Evolutionary conservation across 2,113 vertebrate species (phyloP).

Genomic region (Scartelaos histophorus): DNA sequence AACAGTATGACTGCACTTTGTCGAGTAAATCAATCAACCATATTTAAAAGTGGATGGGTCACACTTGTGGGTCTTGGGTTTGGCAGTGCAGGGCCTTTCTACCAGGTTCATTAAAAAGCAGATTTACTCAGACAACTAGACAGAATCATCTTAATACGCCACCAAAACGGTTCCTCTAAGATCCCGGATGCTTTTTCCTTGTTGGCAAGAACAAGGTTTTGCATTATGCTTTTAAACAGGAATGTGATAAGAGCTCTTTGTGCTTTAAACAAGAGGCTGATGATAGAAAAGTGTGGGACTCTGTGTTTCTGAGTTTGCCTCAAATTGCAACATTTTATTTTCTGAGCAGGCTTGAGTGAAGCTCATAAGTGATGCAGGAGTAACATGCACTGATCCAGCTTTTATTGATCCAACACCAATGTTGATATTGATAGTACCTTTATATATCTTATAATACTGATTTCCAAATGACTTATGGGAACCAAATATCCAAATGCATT

Average conservation of each 20-base stretch:
- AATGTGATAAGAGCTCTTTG: background rate
- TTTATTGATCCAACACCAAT: too few relatives aligned
- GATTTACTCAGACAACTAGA: background rate
- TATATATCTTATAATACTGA: too few relatives aligned
- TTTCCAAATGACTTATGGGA: too few relatives aligned
- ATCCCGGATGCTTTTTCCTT: background rate
- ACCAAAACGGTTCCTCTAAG: background rate
- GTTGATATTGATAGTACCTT: too few relatives aligned
- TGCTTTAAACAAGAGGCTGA: background rate
- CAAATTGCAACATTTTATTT: background rate
- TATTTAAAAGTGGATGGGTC: too few relatives aligned
- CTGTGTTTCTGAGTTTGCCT: background rate
- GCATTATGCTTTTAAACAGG: background rate
- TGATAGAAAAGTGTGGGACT: background rate
- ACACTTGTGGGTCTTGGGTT: too few relatives aligned
- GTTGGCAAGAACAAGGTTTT: background rate
- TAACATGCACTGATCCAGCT: background rate
- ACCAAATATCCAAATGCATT: too few relatives aligned
- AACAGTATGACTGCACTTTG: too few relatives aligned
- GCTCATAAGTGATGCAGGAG: background rate
- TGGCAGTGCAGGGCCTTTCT: too few relatives aligned
- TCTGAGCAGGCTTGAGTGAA: background rate
- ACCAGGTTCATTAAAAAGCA: background rate
- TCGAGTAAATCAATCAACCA: too few relatives aligned
- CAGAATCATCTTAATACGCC: background rate